phyloP scores from a whole-genome alignment of 2,888 invertebrate genomes.

The Cremastobaeus sp. region DNA sequence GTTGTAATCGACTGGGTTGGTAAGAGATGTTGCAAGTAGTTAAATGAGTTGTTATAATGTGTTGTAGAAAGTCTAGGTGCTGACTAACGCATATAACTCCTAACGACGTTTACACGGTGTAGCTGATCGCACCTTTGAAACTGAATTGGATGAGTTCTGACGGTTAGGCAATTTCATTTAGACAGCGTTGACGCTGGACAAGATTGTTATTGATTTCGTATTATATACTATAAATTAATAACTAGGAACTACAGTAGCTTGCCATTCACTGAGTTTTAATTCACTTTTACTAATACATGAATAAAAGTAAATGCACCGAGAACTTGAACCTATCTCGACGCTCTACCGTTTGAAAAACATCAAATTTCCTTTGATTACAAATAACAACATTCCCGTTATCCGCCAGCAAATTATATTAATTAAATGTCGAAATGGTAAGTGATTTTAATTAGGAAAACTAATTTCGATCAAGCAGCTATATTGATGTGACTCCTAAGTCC shows the following conservation, averaged over 20 bases:
- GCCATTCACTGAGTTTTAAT: neutral
- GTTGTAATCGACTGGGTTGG: conserved; percentile 10
- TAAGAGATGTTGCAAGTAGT: conserved; percentile 27
- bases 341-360: no score
- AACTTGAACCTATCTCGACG: no score
- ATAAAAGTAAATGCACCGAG: no score
- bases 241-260: neutral
- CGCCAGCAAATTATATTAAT: no score
- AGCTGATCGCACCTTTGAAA: conserved; percentile 26
- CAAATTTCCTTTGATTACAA: no score
- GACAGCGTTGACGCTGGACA: neutral
- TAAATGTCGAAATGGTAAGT: no score
- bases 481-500: no score
- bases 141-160: conserved; percentile 32
- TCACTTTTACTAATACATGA: no score
- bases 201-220: neutral
- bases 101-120: conserved; percentile 32
- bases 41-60: conserved; percentile 42
- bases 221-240: neutral
- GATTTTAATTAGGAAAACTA: no score
- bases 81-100: conserved; percentile 26
- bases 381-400: no score
- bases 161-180: conserved; percentile 28
- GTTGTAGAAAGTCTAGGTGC: conserved; percentile 23
- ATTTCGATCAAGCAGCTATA: no score